Evolutionary conservation across 2,113 vertebrate genomes (phyloP), one percentile per base, ranked within the genome.

Genomic region (Pygoscelis adeliae): DNA sequence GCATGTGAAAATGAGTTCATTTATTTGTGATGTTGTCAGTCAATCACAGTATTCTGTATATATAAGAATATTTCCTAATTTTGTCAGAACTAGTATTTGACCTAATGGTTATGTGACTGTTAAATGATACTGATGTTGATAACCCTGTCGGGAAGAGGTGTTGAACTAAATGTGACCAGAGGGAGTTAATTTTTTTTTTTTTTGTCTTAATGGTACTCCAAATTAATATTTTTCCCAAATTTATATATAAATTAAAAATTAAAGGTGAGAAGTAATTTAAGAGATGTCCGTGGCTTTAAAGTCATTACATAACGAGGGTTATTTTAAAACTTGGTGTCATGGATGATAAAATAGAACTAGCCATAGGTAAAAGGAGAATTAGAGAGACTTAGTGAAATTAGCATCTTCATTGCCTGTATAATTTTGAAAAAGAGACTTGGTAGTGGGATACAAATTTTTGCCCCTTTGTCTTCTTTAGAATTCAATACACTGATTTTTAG

Each of bases 141-240:
- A 61, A 8, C 5, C 23, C 11, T 38, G 6, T 38, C 0, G 0
- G 32, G 71, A 76, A 30, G 66, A 89, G 34, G 11, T 36, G 13
- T 89, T 93, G 65, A 65, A 21, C 50, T 93, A 53, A 55, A 77
- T 66, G 21, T 81, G 29, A 81, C 29, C 40, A 82, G 49, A 70
- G 26, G 32, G 36, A 81, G 8, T 83, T 55, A 29, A 18, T 20
- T 25, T 21, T 52, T 58, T 56, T 87, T 59, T 26, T 87, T 59
- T 26, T 32, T 14, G 11, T 49, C 44, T 61, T 53, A 36, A 56
- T 62, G 9, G 23, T 77, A 62, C 22, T 89, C 27, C 18, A 88
- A 62, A 46, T 83, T 46, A 19, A 9, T 49, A 38, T 13, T 61
- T 83, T 53, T 9, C 30, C 23, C 1, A 27, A 61, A 26, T 46